phyloP scores from a whole-genome alignment of 2,888 invertebrate species.

The Heterodera filipjevi region DNA sequence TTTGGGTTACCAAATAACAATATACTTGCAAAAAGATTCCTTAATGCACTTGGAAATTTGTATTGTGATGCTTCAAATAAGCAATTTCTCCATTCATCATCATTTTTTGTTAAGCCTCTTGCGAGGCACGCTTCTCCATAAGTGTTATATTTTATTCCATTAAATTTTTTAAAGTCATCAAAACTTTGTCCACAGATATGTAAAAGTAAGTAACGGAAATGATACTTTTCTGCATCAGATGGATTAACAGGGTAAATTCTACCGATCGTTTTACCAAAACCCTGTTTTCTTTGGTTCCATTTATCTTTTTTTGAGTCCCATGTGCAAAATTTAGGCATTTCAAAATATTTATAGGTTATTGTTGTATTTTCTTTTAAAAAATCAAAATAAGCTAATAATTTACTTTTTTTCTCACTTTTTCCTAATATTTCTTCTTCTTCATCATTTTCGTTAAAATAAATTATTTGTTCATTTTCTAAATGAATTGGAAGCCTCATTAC shows the following conservation, averaged over 20 bases:
- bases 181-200: neutral
- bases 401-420: neutral
- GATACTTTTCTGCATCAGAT: slow-evolving; percentile 5
- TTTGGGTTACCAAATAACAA: slow-evolving; percentile 25
- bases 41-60: neutral
- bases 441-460: neutral
- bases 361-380: neutral
- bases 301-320: neutral
- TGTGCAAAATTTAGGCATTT: neutral
- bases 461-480: slow-evolving; percentile 3
- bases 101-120: neutral
- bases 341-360: too few relatives aligned
- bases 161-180: neutral
- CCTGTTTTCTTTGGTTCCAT: neutral
- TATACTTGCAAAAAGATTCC: slow-evolving; percentile 29
- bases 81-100: slow-evolving; percentile 18
- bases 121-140: slow-evolving; percentile 12
- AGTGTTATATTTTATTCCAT: neutral
- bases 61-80: slow-evolving; percentile 1
- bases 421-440: neutral
- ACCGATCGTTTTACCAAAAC: neutral
- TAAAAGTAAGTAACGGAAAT: neutral
- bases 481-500: neutral
- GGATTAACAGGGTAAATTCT: neutral
- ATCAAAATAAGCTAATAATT: too few relatives aligned